phyloP scores from a whole-genome alignment of 2,888 invertebrate genomes.

The Eutolmus rufibarbis region DNA sequence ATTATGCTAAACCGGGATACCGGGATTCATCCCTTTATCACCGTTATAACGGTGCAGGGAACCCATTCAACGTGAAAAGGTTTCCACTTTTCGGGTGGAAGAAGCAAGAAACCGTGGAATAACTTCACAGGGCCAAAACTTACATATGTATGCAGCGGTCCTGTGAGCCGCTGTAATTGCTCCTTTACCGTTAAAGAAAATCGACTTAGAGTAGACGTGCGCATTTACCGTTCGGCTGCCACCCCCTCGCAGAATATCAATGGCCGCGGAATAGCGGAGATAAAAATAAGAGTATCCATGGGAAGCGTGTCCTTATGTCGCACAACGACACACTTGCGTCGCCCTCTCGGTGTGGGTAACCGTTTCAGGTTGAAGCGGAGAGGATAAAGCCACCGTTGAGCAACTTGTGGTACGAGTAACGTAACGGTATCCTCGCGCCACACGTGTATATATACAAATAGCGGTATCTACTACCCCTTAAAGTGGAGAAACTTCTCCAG shows the following conservation, averaged over 20 bases:
- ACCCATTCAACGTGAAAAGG: conserved; percentile 20
- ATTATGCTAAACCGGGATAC: conserved; percentile 11
- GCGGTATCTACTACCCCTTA: neutral
- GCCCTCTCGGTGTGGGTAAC: neutral
- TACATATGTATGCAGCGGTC: conserved; percentile 18
- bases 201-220: conserved; percentile 38
- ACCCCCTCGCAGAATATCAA: conserved; percentile 1
- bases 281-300: conserved; percentile 8
- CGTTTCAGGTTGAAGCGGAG: neutral
- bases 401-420: conserved; percentile 16
- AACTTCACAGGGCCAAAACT: neutral
- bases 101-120: neutral
- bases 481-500: neutral
- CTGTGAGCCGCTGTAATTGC: conserved; percentile 20
- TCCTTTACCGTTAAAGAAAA: conserved; percentile 23
- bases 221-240: neutral
- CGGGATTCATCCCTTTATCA: conserved; percentile 18
- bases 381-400: neutral
- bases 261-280: conserved; percentile 15
- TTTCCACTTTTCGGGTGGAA: conserved; percentile 5
- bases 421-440: neutral
- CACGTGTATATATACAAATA: conserved; percentile 12
- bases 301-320: conserved; percentile 24
- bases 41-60: neutral
- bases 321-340: neutral